A percentile compares a stretch with the other conserved stretches of the same genome.
Evolutionary conservation across 2,797 vertebrate genomes (phyloP).

Genomic region (Alouatta caraya): DNA sequence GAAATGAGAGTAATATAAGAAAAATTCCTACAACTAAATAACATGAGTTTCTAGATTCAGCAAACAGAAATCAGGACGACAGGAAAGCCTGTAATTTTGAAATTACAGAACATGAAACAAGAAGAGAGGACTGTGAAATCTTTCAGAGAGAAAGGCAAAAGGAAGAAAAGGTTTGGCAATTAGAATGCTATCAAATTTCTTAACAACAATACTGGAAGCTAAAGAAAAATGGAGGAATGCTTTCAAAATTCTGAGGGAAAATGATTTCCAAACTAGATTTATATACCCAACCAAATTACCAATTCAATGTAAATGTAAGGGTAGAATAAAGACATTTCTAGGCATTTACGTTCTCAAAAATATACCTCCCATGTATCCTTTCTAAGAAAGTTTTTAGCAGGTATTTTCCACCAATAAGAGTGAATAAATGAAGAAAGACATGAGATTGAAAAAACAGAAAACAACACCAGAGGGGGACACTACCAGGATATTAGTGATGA

Average conservation of each 20-base stretch:
- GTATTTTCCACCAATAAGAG: background rate
- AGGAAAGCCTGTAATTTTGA: background rate
- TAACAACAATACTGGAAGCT: background rate
- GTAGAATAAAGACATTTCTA: background rate
- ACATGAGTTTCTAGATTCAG: background rate
- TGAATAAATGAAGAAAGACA: background rate
- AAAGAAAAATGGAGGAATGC: background rate
- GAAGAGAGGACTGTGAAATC: background rate
- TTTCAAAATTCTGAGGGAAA: constrained; percentile 11
- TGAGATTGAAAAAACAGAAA: background rate
- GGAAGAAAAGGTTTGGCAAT: background rate
- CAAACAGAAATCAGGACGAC: constrained; percentile 18
- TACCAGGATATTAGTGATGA: background rate
- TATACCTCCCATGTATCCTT: background rate
- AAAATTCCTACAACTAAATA: constrained; percentile 36
- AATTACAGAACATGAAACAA: background rate
- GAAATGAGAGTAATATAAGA: constrained; percentile 21
- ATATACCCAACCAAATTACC: background rate
- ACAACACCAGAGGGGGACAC: background rate
- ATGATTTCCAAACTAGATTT: background rate
- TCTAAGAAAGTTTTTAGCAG: background rate
- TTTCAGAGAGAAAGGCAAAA: background rate
- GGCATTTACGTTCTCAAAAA: background rate
- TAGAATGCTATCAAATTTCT: background rate
- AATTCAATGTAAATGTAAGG: background rate